A percentile compares a stretch with the other conserved stretches of the same genome.
Conservation (phyloP, 2,888 invertebrate species). For the Netelia melanura region DNA sequence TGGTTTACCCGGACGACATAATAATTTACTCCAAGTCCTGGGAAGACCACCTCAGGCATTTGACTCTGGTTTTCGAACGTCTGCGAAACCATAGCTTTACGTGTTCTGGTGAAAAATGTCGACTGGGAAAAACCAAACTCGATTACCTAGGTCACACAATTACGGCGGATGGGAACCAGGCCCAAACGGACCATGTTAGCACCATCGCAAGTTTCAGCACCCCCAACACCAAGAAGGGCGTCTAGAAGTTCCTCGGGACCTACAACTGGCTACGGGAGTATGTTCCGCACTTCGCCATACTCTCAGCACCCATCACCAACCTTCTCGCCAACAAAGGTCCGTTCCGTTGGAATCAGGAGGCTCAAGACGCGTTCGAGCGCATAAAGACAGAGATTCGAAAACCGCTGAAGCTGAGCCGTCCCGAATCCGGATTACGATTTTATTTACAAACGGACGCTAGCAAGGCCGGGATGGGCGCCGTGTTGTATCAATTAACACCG, state of each 20-base stretch:
- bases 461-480: constrained; percentile 1
- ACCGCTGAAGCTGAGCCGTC: constrained; percentile 7
- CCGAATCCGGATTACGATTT: background rate
- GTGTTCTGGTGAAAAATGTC: constrained; percentile 43
- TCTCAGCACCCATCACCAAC: background rate
- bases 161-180: background rate
- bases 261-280: background rate
- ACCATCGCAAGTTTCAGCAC: background rate
- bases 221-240: background rate
- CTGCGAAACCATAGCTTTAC: constrained; percentile 29
- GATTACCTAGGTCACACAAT: no score
- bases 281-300: background rate
- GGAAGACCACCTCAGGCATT: no score
- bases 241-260: background rate
- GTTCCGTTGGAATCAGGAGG: background rate
- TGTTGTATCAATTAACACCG: background rate
- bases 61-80: no score
- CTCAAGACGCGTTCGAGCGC: no score
- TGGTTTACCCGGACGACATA: no score
- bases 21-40: no score
- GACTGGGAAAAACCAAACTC: background rate
- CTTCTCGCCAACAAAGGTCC: background rate
- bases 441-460: background rate
- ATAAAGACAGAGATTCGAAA: background rate
- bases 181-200: background rate